Percentiles rank a stretch among this genome's conserved stretches.
Conservation (phyloP, 2,797 vertebrate genomes). For the Rhyacichthys aspro region DNA sequence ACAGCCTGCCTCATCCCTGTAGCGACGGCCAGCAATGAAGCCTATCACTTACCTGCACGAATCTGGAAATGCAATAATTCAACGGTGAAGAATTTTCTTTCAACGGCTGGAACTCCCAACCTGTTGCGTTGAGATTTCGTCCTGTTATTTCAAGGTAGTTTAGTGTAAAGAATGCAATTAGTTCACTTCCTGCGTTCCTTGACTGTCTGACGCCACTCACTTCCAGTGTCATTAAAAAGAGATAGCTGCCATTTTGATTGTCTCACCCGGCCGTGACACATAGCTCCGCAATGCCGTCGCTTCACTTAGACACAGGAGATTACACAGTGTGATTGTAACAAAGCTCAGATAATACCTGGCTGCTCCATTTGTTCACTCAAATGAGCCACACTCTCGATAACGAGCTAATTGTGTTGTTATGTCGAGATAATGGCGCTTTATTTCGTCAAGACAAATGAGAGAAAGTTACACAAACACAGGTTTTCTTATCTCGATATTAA, state of each 20-base stretch:
- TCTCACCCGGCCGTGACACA: too few relatives aligned
- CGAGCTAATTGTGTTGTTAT: too few relatives aligned
- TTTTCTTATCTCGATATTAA: too few relatives aligned
- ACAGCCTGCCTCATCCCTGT: constrained; percentile 40
- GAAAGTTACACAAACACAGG: too few relatives aligned
- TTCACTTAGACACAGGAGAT: too few relatives aligned
- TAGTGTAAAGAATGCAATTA: constrained; percentile 1
- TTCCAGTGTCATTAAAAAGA: background rate
- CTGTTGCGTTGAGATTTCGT: background rate
- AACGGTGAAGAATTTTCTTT: constrained; percentile 24
- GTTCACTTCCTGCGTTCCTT: constrained; percentile 47
- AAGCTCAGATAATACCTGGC: too few relatives aligned
- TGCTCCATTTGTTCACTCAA: too few relatives aligned
- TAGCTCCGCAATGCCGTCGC: too few relatives aligned
- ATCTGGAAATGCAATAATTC: constrained; percentile 45
- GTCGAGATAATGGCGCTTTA: too few relatives aligned
- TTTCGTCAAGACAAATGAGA: too few relatives aligned
- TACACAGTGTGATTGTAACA: too few relatives aligned
- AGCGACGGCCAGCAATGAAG: constrained; percentile 44
- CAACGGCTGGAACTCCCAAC: constrained; percentile 18
- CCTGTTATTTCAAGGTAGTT: constrained; percentile 4
- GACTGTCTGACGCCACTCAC: constrained; percentile 10
- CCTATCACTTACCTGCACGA: constrained; percentile 39
- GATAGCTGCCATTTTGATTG: background rate
- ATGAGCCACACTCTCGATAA: too few relatives aligned